Base-by-base conservation (phyloP, 2,797 vertebrate genomes). In the Orientallactaga sibirica region DNA sequence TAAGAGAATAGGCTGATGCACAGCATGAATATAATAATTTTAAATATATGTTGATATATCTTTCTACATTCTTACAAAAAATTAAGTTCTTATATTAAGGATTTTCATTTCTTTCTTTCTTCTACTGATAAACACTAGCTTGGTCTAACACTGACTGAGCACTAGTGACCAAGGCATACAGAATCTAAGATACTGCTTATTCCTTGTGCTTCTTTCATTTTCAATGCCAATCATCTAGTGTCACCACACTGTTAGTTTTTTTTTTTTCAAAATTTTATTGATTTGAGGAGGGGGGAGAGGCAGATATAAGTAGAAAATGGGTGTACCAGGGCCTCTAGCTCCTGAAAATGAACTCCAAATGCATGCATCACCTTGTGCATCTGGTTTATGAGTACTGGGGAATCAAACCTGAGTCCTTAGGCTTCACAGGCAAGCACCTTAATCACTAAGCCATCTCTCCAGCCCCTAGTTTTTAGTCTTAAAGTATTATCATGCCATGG, bases 131-230 rank as follows among this genome's bases (percentile, higher is more conserved):
- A 92, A 58, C 18, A 91, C 22, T 74, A 19, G 58, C 70, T 33
- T 66, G 71, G 48, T 9, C 14, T 48, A 68, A 52, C 8, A 64
- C 29, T 79, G 27, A 18, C 24, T 7, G 22, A 71, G 62, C 24
- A n/a, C 70, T 7, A 90, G 19, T 79, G 71, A 90, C 87, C 87
- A 97, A 95, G 80, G 76, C 41, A 70, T 91, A 70, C 4, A 88
- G 37, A 22, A 95, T 61, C 86, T 97, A 81, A 96, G 80, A 79
- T 70, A 37, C 93, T 83, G 5, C 14, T 62, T 95, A 92, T 96
- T 95, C 24, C 68, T 96, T 93, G 43, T 96, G 64, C 84, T 97
- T 93, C 79, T 95, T 83, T 93, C 68, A 94, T 82, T 97, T 96
- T 84, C 94, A 77, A 80, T 96, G 41, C 95, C 89, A 93, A 77